Base-by-base conservation (phyloP, 1,140 invertebrate genomes). In the Stratiolaelaps scimitus region DNA sequence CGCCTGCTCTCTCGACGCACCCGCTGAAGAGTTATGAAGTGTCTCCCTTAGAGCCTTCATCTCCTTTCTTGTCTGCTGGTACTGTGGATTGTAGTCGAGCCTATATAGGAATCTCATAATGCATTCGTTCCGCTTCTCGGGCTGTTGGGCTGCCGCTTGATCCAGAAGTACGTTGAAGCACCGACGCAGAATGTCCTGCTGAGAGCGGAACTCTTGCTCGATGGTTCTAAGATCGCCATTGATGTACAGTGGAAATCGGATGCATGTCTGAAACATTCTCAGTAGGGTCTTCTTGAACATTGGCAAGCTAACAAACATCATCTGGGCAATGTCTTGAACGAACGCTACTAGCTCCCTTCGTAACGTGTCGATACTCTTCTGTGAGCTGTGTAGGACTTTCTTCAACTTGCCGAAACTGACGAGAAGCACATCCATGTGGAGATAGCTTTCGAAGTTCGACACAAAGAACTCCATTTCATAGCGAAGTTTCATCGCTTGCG, bases 401-500 rank as follows among this genome's bases (percentile, higher is more conserved):
- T 34, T 26, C 6, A 60, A 23, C 23, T 60, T 60, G 23, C 34
- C 34, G 53, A 60, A 60, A 19, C 53, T 60, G 23, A 60, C 34
- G 53, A 19, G 53, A 15, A 60, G 53, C 4, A 60, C 53, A 23
- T 60, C 53, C 53, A 60, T 60, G 53, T 60, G 53, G 1, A 60
- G 53, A 23, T 60, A 60, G 53, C 53, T 60, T 34, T 60, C 53
- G 2, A 60, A 60, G 26, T 60, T 60, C 15, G 15, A 29, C 26
- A 60, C 53, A 23, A 60, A 60, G 20, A 60, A 60, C 2, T 60
- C 53, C 53, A 60, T 60, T 26, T 60, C 53, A 34, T 60, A 60
- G 17, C 53, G 53, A 34, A 60, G 53, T 34, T 60, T 60, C 53
- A 60, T 60, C 23, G 53, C 53, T 34, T 60, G 53, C 26, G 53